phyloP scores from a whole-genome alignment of 30 jellyfish, hydroid and myxozoan genomes.

The Cassiopea xamachana region DNA sequence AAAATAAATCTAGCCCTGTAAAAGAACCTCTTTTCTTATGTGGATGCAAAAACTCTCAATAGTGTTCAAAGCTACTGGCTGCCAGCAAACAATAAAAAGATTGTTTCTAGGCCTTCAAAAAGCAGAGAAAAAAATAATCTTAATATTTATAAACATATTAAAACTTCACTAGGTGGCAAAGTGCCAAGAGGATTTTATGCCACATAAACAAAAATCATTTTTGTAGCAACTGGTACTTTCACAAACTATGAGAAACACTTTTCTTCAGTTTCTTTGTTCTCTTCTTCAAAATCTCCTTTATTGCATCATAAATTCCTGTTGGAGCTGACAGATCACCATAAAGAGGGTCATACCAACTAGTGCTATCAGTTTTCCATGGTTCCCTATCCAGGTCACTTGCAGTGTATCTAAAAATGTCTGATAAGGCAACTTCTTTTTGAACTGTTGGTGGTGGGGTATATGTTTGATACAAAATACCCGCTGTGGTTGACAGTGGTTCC shows the following conservation, averaged over 20 bases:
- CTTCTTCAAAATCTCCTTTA: slow-evolving; percentile 81
- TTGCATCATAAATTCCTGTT: slow-evolving; percentile 93
- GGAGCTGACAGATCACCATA: slow-evolving; percentile 96
- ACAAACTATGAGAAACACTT: slow-evolving; percentile 1
- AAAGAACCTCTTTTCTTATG: no score
- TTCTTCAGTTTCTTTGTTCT: slow-evolving; percentile 44
- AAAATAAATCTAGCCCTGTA: no score
- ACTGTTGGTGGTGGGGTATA: slow-evolving; percentile 96
- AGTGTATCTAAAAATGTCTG: slow-evolving; percentile 63
- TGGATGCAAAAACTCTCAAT: no score
- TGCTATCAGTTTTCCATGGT: slow-evolving; percentile 89
- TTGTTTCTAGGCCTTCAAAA: no score
- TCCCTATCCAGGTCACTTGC: slow-evolving; percentile 83
- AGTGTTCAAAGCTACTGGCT: no score
- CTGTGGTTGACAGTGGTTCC: slow-evolving; percentile 71
- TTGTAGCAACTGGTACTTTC: not conserved
- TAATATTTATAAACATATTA: no score
- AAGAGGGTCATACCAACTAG: slow-evolving; percentile 93
- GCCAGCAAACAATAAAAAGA: no score
- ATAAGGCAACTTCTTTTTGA: slow-evolving; percentile 43
- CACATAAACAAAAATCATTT: not conserved
- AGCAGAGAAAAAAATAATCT: no score
- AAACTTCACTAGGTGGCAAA: not conserved
- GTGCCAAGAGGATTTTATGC: not conserved
- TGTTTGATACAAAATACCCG: slow-evolving; percentile 74